phyloP scores from a whole-genome alignment of 2,797 vertebrate genomes.

The Nannoperca obscura region DNA sequence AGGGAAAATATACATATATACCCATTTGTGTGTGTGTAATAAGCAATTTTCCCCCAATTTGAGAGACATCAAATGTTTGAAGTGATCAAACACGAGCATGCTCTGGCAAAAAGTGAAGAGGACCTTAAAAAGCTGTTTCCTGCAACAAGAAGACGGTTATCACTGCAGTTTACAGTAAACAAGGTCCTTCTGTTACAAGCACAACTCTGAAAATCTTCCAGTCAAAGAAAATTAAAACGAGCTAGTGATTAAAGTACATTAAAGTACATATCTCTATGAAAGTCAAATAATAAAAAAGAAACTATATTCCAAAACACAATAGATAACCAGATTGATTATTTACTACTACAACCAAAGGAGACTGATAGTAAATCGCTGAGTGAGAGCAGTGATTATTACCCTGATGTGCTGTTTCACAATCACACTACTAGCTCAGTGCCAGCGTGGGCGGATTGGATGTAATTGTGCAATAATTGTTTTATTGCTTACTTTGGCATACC shows the following conservation, averaged over 20 bases:
- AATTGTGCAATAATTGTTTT: conserved; percentile 35
- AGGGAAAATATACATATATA: neutral
- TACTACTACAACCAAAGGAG: too few relatives aligned
- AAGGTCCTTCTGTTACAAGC: neutral
- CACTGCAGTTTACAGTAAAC: neutral
- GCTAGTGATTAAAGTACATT: neutral
- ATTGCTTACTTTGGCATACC: conserved; percentile 1
- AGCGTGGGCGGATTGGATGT: neutral
- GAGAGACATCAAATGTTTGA: neutral
- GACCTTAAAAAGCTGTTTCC: neutral
- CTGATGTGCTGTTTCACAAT: conserved; percentile 13
- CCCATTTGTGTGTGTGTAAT: too few relatives aligned
- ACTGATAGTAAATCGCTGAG: too few relatives aligned
- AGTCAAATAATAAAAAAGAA: neutral
- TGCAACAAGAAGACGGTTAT: neutral
- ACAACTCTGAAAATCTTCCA: neutral
- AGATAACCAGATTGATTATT: neutral
- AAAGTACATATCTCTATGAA: neutral
- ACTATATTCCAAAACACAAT: neutral
- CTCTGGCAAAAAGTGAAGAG: neutral
- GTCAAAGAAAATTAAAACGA: neutral
- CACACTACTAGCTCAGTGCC: neutral
- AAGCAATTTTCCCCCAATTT: neutral
- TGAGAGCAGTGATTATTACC: neutral
- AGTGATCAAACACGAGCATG: neutral